A percentile compares a stretch with the other conserved stretches of the same genome.
Evolutionary conservation across 1,140 invertebrate genomes (phyloP).

Genomic region (Drosophila grimshawi): DNA sequence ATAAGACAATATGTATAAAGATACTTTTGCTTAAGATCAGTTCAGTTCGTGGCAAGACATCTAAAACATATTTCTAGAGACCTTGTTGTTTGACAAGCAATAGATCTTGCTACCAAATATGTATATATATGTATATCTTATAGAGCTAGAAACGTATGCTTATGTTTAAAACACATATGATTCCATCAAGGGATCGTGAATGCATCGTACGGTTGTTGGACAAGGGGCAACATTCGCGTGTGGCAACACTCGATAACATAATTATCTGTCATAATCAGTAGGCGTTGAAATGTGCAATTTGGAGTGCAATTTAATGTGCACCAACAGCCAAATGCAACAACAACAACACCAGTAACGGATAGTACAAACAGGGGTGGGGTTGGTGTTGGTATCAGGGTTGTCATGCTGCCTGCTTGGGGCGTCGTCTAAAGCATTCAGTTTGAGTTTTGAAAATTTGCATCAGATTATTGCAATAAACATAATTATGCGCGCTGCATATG

Average conservation of each 20-base stretch:
- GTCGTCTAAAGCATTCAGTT: slow-evolving; percentile 70
- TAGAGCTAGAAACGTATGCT: no score
- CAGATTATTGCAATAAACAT: slow-evolving; percentile 84
- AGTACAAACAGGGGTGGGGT: slow-evolving; percentile 13
- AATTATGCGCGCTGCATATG: slow-evolving; percentile 83
- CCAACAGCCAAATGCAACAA: slow-evolving; percentile 62
- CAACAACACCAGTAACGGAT: slow-evolving; percentile 44
- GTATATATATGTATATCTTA: no score
- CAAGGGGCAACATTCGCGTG: slow-evolving; percentile 44
- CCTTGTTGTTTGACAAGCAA: no score
- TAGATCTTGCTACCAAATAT: no score
- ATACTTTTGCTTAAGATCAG: no score
- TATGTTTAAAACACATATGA: neutral
- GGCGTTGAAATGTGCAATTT: slow-evolving; percentile 84
- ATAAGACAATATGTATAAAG: no score
- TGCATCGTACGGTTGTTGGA: neutral
- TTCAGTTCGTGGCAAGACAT: no score
- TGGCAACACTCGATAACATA: slow-evolving; percentile 79
- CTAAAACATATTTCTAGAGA: no score
- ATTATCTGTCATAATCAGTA: slow-evolving; percentile 83
- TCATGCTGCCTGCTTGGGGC: slow-evolving; percentile 35
- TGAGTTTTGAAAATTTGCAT: slow-evolving; percentile 77
- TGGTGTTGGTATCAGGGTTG: slow-evolving; percentile 20
- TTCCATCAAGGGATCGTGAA: neutral
- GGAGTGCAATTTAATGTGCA: slow-evolving; percentile 82